A percentile compares a stretch with the other conserved stretches of the same genome.
Evolutionary conservation across 2,888 invertebrate species (phyloP).

Genomic region (Norana najaformis): DNA sequence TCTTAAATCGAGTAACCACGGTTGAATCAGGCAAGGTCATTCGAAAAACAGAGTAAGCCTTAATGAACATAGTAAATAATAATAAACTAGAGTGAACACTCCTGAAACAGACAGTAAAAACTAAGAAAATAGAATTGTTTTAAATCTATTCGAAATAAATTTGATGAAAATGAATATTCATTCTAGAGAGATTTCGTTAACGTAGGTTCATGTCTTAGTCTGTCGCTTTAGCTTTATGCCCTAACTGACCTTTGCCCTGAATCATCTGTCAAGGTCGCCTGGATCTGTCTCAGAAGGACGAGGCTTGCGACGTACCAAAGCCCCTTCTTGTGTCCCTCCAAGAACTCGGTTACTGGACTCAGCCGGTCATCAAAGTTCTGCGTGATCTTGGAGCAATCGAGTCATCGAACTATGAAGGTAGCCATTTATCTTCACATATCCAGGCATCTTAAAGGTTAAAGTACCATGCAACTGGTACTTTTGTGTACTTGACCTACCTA

Average conservation of each 20-base stretch:
- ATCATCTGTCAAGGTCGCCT: constrained; percentile 4
- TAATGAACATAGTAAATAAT: too few species aligned
- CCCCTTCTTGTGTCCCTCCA: constrained; percentile 46
- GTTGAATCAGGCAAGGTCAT: background rate
- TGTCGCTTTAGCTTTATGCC: background rate
- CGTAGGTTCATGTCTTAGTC: background rate
- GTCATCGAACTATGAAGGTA: constrained; percentile 42
- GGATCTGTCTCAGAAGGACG: constrained; percentile 42
- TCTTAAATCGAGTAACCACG: background rate
- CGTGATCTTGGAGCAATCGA: constrained; percentile 39
- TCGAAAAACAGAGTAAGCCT: background rate
- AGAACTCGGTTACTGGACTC: constrained; percentile 43
- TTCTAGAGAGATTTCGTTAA: background rate
- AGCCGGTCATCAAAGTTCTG: constrained; percentile 40
- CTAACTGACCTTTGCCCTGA: background rate
- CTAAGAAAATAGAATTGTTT: background rate
- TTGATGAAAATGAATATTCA: background rate
- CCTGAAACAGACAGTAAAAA: background rate
- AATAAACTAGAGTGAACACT: too few species aligned
- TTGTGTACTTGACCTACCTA: background rate
- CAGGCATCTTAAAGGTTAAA: background rate
- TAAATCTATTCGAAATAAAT: background rate
- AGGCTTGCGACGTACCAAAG: constrained; percentile 43
- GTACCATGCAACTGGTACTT: background rate
- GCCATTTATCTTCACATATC: background rate